phyloP scores from a whole-genome alignment of 2,888 invertebrate species.

The Dryobota labecula region DNA sequence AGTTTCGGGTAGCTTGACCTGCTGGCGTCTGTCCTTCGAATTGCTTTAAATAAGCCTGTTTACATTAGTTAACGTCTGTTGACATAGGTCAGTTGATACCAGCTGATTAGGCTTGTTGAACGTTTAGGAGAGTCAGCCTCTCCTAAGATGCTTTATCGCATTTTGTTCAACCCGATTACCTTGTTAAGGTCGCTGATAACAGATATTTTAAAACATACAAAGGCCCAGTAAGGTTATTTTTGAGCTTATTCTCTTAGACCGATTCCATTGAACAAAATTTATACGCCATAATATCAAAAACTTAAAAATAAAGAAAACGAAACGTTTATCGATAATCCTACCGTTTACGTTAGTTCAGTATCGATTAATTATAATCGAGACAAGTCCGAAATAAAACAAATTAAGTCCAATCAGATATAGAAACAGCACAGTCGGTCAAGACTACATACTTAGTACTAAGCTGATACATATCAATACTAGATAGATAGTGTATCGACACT shows the following conservation, averaged over 20 bases:
- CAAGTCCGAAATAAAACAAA: conserved; percentile 20
- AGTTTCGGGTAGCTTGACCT: no score
- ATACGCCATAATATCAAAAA: neutral
- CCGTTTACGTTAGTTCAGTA: neutral
- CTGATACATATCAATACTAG: conserved; percentile 28
- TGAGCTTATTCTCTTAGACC: no score
- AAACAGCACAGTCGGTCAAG: conserved; percentile 56
- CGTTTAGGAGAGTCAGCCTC: no score
- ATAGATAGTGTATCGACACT: conserved; percentile 43
- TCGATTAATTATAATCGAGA: neutral
- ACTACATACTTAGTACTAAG: conserved; percentile 9
- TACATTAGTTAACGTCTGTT: neutral
- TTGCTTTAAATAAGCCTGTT: neutral
- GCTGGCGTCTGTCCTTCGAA: no score
- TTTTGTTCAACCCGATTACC: neutral
- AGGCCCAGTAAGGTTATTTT: neutral
- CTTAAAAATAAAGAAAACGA: neutral
- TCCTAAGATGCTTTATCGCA: neutral
- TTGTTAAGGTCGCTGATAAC: no score
- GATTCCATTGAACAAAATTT: neutral
- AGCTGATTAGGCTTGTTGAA: neutral
- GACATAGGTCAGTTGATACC: conserved; percentile 2
- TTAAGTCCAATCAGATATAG: conserved; percentile 46
- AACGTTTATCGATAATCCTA: neutral
- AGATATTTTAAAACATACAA: no score